Evolutionary conservation across 1,140 invertebrate species (phyloP), one percentile per base, ranked within the genome.

Genomic region (Eupristina koningsbergeri): DNA sequence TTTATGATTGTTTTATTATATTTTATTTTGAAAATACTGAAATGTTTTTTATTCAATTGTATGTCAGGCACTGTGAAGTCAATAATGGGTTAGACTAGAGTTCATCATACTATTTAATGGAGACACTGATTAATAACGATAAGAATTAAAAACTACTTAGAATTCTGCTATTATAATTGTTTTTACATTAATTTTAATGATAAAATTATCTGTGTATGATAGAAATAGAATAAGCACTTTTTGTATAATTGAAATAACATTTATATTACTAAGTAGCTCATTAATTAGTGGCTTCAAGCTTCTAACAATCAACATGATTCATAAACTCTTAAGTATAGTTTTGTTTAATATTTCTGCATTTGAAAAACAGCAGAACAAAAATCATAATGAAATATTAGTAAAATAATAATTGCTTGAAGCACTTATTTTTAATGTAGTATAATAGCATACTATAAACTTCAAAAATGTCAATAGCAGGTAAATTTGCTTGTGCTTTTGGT

Each of bases 251-350:
- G n/a, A 41, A 50, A 58, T 36, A 76, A 76, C 45, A 76, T 76
- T 76, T 58, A 76, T 61, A 61, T 58, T 58, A 76, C 29, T 26
- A 50, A 58, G 31, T 76, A 76, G 34, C 50, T 61, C 47, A 17
- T 76, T 76, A 76, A 79, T 67, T 79, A 64, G 39, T 67, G 63
- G 7, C 61, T 64, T 47, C 15, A 41, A 67, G 63, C 41, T 5
- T 47, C 41, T 79, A 50, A n/a, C 61, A 41, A 79, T 79, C 41
- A 26, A 34, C 58, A 61, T 67, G 77, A 79, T 79, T 67, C 76
- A 64, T 78, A 64, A 67, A 45, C 61, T 64, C 61, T 39, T 67
- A 64, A 64, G 26, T 29, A 45, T 45, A 79, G 26, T 47, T 64
- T 15, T 19, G 45, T 76, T 76, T 34, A n/a, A 71, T 71, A 71